These are phyloP conservation scores for Notothenia rossii DNA, from an alignment of 2,113 vertebrate genomes.

Conservation along the genomic window DNA sequence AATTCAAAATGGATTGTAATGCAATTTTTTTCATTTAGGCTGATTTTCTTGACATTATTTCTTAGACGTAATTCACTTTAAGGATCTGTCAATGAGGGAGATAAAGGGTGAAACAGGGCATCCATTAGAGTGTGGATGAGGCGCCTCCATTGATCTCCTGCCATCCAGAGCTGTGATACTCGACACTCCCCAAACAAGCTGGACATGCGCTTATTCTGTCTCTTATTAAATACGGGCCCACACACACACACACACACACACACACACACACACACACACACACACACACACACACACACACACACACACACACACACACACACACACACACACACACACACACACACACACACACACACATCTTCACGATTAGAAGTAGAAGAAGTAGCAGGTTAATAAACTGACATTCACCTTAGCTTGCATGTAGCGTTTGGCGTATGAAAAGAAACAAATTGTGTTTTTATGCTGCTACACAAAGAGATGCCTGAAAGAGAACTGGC, in stretches of 20 bases:
- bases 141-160: conserved; percentile 64
- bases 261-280: conserved; percentile 3
- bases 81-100: conserved; percentile 33
- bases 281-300: background rate
- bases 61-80: background rate
- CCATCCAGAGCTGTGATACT: conserved; percentile 52
- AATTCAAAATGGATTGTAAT: background rate
- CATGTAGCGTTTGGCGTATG: conserved; percentile 8
- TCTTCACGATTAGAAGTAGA: conserved; percentile 49
- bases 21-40: background rate
- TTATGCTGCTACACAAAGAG: conserved; percentile 14
- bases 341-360: conserved; percentile 13
- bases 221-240: conserved; percentile 25
- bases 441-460: conserved; percentile 16
- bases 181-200: conserved; percentile 38
- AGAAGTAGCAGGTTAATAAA: conserved; percentile 27
- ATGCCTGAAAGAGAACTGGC: conserved; percentile 15
- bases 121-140: conserved; percentile 52
- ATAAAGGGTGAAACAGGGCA: conserved; percentile 33
- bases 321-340: conserved; percentile 3
- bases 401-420: conserved; percentile 33
- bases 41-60: background rate
- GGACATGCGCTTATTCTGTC: conserved; percentile 49
- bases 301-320: conserved; percentile 2
- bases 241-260: conserved; percentile 21